Base-by-base conservation (phyloP, 1,140 invertebrate species). In the Archivesica marissinica region DNA sequence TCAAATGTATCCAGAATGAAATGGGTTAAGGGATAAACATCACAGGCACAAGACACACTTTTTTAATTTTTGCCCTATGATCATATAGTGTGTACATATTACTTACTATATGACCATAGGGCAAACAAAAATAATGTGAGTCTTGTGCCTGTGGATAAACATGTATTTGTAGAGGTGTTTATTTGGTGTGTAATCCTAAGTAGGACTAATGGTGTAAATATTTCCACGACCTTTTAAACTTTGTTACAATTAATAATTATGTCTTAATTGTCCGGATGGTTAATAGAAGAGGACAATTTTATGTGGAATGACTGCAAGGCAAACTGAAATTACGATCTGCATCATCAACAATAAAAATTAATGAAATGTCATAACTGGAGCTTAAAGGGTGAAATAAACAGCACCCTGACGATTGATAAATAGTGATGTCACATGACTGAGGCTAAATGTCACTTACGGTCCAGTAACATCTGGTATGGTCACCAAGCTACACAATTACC, bases 191-290 rank as follows among this genome's bases (percentile, higher is more conserved):
- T n/a, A n/a, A n/a, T n/a, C n/a, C n/a, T n/a, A n/a, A n/a, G n/a
- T n/a, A n/a, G n/a, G n/a, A n/a, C n/a, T 64, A 15, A 64, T 35
- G 3, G 13, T 35, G 38, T 33, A 17, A 64, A 64, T 33, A 64
- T 20, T 50, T 23, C 2, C 41, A 30, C 28, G 68, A 72, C 68
- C 41, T 72, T 47, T 25, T 47, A 25, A 72, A 72, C 68, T 72
- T 72, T 11, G 28, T 41, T 47, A 33, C 41, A 50, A 72, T 72
- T 72, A 52, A 72, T 72, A 72, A 72, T 47, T 17, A 72, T 72
- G 68, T 72, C 68, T 7, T 47, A 13, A 50, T 50, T 72, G 41
- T 72, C 50, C 35, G 4, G 33, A 72, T 44, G 68, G 35, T 72
- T 47, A 72, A 47, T 72, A 30, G 30, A 44, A 11, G 17, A 25